A percentile compares a stretch with the other conserved stretches of the same genome.
phyloP scores from a whole-genome alignment of 2,888 invertebrate genomes.

The Sepioteuthis lessoniana region DNA sequence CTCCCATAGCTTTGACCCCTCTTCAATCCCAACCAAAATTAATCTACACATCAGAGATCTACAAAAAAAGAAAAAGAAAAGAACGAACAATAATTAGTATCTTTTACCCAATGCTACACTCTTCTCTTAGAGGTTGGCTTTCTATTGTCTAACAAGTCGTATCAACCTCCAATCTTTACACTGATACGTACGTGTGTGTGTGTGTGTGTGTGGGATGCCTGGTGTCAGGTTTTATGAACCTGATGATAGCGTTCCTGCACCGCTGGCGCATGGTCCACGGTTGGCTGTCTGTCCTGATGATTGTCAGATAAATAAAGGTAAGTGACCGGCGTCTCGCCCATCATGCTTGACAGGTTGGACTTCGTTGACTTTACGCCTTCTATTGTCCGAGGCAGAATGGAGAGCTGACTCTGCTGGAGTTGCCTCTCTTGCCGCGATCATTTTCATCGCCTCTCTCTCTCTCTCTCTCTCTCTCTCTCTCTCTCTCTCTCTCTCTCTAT shows the following conservation, averaged over 20 bases:
- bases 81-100: no score
- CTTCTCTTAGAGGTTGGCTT: no score
- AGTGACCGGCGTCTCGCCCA: background rate
- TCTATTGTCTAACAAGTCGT: no score
- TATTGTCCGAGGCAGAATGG: background rate
- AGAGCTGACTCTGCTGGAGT: conserved; percentile 13
- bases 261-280: background rate
- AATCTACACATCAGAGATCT: no score
- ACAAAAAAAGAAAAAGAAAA: no score
- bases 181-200: background rate
- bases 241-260: background rate
- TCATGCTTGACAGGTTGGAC: conserved; percentile 33
- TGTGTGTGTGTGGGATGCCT: background rate
- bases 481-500: background rate
- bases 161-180: background rate
- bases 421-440: background rate
- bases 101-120: no score
- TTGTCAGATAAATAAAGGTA: background rate
- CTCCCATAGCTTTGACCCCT: no score
- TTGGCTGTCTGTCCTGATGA: background rate
- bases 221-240: background rate
- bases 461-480: background rate
- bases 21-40: no score
- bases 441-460: background rate
- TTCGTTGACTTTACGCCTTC: conserved; percentile 33